Percentiles rank a stretch among this genome's conserved stretches.
Conservation (phyloP, 2,113 vertebrate species). For the Elephantulus edwardii region DNA sequence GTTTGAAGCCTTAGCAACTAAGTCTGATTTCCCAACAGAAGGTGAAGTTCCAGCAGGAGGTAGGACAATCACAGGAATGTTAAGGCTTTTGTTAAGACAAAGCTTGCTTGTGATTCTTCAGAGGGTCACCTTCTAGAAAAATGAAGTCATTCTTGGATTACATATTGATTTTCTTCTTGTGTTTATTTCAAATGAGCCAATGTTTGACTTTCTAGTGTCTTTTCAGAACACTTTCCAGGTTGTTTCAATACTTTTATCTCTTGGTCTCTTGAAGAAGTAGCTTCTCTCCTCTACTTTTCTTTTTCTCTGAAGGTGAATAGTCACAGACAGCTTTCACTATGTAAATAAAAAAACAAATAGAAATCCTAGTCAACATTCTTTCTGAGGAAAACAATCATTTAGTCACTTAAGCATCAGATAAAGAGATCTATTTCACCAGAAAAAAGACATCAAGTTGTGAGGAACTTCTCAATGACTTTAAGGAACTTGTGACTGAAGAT, state of each 20-base stretch:
- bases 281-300: conserved; percentile 35
- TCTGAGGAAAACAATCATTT: background rate
- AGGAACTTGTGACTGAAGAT: background rate
- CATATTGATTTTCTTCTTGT: background rate
- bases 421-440: conserved; percentile 31
- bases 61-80: background rate
- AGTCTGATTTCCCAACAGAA: background rate
- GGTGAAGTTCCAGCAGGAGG: background rate
- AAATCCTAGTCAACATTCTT: conserved; percentile 32
- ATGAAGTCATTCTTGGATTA: conserved; percentile 22
- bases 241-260: background rate
- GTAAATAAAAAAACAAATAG: background rate
- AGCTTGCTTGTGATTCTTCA: background rate
- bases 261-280: background rate
- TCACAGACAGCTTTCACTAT: conserved; percentile 55
- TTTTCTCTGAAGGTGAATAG: conserved; percentile 46
- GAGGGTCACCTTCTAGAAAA: conserved; percentile 37
- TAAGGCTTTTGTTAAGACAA: background rate
- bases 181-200: background rate
- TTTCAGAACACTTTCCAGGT: background rate
- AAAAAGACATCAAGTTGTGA: conserved; percentile 55
- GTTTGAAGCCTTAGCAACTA: background rate
- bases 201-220: background rate
- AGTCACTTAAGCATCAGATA: conserved; percentile 51
- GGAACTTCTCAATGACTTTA: background rate